Percentiles rank a stretch among this genome's conserved stretches.
phyloP scores from a whole-genome alignment of 1,140 invertebrate genomes.

The Dendrolimus punctatus region DNA sequence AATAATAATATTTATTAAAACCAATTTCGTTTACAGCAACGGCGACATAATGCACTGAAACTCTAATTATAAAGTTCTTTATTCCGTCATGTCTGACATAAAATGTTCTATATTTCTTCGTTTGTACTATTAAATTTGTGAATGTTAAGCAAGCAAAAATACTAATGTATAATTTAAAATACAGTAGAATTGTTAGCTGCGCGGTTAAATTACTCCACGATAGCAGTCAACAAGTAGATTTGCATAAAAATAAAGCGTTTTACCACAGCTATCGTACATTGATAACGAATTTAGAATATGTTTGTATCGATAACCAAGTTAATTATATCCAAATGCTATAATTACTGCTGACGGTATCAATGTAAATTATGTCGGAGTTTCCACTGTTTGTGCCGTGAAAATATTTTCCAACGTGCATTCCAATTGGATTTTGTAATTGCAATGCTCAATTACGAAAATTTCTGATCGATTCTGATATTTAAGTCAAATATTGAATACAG shows the following conservation, averaged over 20 bases:
- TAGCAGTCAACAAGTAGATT: not conserved
- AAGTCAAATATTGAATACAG: not conserved
- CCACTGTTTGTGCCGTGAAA: slow-evolving; percentile 14
- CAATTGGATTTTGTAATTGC: not conserved
- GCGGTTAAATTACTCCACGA: not conserved
- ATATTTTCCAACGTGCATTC: slow-evolving; percentile 1
- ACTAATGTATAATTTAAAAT: too few relatives aligned
- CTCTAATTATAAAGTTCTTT: too few relatives aligned
- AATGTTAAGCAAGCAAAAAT: too few relatives aligned
- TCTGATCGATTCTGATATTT: not conserved
- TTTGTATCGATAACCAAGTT: slow-evolving; percentile 21
- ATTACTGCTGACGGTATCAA: slow-evolving; percentile 27
- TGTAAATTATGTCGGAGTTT: slow-evolving; percentile 29
- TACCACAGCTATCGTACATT: not conserved
- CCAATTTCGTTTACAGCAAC: too few relatives aligned
- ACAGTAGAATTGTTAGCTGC: too few relatives aligned
- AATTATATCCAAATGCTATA: slow-evolving; percentile 29
- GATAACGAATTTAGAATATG: slow-evolving; percentile 6
- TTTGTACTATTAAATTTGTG: too few relatives aligned
- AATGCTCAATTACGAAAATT: slow-evolving; percentile 7
- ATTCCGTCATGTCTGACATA: too few relatives aligned
- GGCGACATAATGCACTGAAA: too few relatives aligned
- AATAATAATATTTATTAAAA: too few relatives aligned
- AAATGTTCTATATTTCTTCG: too few relatives aligned
- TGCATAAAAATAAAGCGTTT: slow-evolving; percentile 8